Evolutionary conservation across 2,797 vertebrate genomes (phyloP), one percentile per base, ranked within the genome.

Genomic region (Orientallactaga sibirica): DNA sequence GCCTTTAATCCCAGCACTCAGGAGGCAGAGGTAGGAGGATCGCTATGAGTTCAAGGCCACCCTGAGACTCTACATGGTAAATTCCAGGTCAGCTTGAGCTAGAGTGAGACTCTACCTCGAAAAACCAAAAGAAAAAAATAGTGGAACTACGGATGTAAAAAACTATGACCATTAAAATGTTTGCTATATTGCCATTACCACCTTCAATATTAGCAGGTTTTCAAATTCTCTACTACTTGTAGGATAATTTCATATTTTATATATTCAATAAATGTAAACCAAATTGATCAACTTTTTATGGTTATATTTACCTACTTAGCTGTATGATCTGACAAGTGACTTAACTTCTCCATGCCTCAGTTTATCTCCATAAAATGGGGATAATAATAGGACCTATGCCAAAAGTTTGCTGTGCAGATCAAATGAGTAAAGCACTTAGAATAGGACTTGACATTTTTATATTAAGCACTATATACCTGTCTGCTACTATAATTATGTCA

Each of bases 111-210:
- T 37, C 33, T 37, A 37, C 33, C 33, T 37, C 33, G 33, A 37
- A 37, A 37, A 37, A 37, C 33, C 33, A 37, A 37, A 37, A 37
- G 33, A 37, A 37, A 37, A 37, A 37, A 37, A 37, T 2, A 37
- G 33, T 37, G 33, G 33, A 37, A 37, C 33, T 37, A 48, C 37
- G 67, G 48, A 76, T 91, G 92, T 75, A 29, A 71, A 91, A 58
- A 95, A 89, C 77, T 82, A 79, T 67, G n/a, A 87, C 90, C 86
- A 87, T 80, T 71, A 82, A 93, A 84, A 91, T 81, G 88, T 52
- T 78, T 95, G 77, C 64, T 91, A 75, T 19, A 84, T 83, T 78
- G 88, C 33, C 14, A 64, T 73, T 67, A 90, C 41, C 66, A 88
- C 43, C 41, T 85, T 95, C 33, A 67, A 27, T 80, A 79, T 66